phyloP scores from a whole-genome alignment of 2,113 vertebrate species.

The Spermophilus dauricus region DNA sequence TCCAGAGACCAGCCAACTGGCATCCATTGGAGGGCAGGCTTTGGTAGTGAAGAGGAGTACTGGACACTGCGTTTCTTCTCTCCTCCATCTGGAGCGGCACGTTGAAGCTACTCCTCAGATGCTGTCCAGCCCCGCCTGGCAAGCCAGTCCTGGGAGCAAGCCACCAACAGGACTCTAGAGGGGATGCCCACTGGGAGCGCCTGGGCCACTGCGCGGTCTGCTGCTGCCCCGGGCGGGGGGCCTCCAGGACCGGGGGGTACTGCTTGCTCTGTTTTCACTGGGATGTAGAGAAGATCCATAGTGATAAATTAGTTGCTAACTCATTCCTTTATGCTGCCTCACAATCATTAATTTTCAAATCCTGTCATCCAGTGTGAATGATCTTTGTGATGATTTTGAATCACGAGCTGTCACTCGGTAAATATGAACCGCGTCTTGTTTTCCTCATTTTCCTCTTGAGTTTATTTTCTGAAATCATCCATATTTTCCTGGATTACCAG shows the following conservation, averaged over 20 bases:
- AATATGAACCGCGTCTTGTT: not conserved
- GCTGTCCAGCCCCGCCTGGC: not conserved
- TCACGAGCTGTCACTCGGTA: not conserved
- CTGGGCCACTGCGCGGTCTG: not conserved
- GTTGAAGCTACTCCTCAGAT: not conserved
- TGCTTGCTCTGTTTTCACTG: not conserved
- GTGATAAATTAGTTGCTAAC: not conserved
- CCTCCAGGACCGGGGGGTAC: not conserved
- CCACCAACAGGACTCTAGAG: not conserved
- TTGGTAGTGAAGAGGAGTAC: not conserved
- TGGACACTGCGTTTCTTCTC: not conserved
- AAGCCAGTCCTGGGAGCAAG: not conserved
- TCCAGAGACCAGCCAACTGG: not conserved
- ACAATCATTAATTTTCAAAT: constrained; percentile 30
- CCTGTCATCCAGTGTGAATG: not conserved
- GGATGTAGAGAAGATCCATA: not conserved
- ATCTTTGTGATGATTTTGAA: not conserved
- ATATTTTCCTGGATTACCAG: not conserved
- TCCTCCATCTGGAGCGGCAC: not conserved
- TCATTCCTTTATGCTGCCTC: constrained; percentile 28
- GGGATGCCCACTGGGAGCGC: not conserved
- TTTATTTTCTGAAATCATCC: constrained; percentile 31
- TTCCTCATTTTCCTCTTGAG: not conserved
- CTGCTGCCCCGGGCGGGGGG: not conserved
- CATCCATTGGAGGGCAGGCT: constrained; percentile 5